Evolutionary conservation across 2,113 vertebrate species (phyloP).

Genomic region (Cercopithecus mona): DNA sequence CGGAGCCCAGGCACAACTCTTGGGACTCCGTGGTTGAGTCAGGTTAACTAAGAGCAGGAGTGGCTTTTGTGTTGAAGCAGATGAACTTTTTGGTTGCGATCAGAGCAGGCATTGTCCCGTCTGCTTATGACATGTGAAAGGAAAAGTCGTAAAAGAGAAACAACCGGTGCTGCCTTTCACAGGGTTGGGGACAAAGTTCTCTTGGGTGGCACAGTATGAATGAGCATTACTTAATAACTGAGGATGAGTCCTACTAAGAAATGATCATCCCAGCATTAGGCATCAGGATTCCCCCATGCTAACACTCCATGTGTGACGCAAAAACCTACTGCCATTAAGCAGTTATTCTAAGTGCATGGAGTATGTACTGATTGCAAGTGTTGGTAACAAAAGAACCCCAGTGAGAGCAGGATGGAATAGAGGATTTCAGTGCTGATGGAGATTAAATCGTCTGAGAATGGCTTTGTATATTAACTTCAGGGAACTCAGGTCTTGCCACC

Average conservation of each 20-base stretch:
- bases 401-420: slow-evolving; percentile 68
- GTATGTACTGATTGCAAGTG: slow-evolving; percentile 44
- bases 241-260: slow-evolving; percentile 67
- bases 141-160: neutral
- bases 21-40: neutral
- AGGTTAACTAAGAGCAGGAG: neutral
- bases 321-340: slow-evolving; percentile 75
- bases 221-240: slow-evolving; percentile 34
- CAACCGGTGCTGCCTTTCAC: neutral
- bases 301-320: slow-evolving; percentile 48
- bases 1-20: neutral
- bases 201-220: neutral
- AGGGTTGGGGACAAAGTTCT: neutral
- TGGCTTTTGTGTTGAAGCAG: neutral
- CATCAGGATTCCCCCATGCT: slow-evolving; percentile 60
- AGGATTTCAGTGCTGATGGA: slow-evolving; percentile 70
- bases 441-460: slow-evolving; percentile 77
- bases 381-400: slow-evolving; percentile 82
- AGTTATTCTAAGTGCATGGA: slow-evolving; percentile 77
- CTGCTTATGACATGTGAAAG: neutral
- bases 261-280: slow-evolving; percentile 65
- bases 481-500: slow-evolving; percentile 68
- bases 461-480: slow-evolving; percentile 78
- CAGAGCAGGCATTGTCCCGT: neutral
- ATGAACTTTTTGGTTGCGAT: neutral